These are phyloP conservation scores for Dallia pectoralis DNA, from an alignment of 2,797 vertebrate species.

Conservation along the genomic window DNA sequence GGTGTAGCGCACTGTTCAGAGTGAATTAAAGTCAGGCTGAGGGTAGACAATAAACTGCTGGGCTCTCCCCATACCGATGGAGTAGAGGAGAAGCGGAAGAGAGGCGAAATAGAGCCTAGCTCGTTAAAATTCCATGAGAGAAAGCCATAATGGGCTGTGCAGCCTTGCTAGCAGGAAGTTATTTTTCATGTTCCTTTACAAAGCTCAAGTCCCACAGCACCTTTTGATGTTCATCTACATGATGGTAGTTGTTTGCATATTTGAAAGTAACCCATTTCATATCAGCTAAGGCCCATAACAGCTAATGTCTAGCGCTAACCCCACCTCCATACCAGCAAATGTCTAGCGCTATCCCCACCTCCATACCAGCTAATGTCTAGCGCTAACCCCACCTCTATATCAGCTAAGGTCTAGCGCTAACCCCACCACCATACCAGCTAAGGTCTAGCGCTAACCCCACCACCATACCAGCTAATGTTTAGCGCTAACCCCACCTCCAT, in stretches of 20 bases:
- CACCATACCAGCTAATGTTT: too few relatives aligned
- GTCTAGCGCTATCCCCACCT: too few relatives aligned
- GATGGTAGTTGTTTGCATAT: conserved; percentile 32
- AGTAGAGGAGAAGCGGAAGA: neutral
- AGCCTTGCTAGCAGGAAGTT: conserved; percentile 42
- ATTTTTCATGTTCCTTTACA: conserved; percentile 50
- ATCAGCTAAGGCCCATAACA: neutral
- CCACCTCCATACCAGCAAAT: too few relatives aligned
- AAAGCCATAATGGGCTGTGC: conserved; percentile 37
- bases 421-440: neutral
- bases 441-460: neutral
- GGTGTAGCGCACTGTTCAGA: neutral
- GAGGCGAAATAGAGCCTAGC: neutral
- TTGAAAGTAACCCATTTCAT: neutral
- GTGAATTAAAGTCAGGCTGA: neutral
- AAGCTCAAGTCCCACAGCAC: conserved; percentile 27
- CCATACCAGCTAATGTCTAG: too few relatives aligned
- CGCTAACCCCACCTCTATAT: too few relatives aligned
- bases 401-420: neutral
- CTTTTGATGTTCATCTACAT: conserved; percentile 48
- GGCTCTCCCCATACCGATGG: neutral
- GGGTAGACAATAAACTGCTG: neutral
- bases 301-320: neutral
- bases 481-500: too few relatives aligned
- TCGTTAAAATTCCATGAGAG: conserved; percentile 20